Conservation (phyloP, 1,140 invertebrate genomes). For the Drosophila tani region DNA sequence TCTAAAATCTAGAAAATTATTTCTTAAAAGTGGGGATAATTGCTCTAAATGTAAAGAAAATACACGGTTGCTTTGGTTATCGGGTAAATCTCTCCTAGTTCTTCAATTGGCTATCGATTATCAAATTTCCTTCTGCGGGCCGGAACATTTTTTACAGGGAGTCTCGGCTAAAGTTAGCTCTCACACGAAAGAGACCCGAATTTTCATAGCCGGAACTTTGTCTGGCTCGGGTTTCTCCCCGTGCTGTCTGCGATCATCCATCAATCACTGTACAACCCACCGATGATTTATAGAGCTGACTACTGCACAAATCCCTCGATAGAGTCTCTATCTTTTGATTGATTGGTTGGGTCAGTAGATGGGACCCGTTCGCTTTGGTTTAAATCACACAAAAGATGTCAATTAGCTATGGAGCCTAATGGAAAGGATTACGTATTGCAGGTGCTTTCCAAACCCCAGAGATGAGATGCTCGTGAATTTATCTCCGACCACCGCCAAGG, state of each 20-base stretch:
- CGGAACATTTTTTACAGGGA: no score
- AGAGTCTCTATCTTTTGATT: neutral
- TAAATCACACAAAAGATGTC: neutral
- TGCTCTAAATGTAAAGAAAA: no score
- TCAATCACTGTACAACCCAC: slow-evolving; percentile 13
- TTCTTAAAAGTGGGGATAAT: no score
- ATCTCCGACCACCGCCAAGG: neutral
- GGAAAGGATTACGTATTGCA: neutral
- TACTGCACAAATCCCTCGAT: slow-evolving; percentile 18
- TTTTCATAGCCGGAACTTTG: no score
- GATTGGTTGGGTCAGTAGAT: slow-evolving; percentile 2
- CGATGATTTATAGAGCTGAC: slow-evolving; percentile 24
- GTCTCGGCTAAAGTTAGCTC: no score
- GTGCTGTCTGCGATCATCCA: slow-evolving; percentile 6
- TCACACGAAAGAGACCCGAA: no score
- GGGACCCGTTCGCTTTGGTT: neutral
- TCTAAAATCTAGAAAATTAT: no score
- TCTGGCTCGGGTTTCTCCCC: neutral
- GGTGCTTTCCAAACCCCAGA: neutral
- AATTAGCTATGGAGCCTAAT: no score
- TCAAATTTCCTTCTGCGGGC: no score
- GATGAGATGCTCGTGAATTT: neutral
- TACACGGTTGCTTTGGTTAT: no score
- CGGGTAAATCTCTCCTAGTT: no score
- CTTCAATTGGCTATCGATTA: no score